phyloP scores from a whole-genome alignment of 1,140 invertebrate genomes.

The Euura saliciscinereae region DNA sequence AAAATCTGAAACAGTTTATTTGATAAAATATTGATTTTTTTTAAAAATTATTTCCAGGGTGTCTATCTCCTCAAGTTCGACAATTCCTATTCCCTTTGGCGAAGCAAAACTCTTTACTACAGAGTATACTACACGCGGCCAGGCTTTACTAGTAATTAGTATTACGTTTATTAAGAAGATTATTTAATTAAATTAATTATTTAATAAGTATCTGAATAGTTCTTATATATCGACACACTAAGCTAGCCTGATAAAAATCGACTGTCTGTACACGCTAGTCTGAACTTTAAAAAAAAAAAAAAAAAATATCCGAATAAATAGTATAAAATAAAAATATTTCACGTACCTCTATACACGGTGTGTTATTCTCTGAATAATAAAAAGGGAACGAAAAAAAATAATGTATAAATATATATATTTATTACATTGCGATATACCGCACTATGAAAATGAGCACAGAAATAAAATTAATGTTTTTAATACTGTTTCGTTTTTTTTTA shows the following conservation, averaged over 20 bases:
- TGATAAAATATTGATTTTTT: slow-evolving; percentile 3
- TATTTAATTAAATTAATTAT: slow-evolving; percentile 21
- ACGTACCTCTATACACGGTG: too few species aligned
- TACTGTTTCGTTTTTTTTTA: not conserved
- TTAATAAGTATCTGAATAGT: slow-evolving; percentile 20
- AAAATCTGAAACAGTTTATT: not conserved
- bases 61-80: slow-evolving; percentile 99
- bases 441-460: not conserved
- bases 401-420: slow-evolving; percentile 36
- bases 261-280: slow-evolving; percentile 1
- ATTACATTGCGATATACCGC: slow-evolving; percentile 30
- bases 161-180: slow-evolving; percentile 18
- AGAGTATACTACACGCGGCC: slow-evolving; percentile 93
- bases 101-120: slow-evolving; percentile 99
- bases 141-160: slow-evolving; percentile 41
- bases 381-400: slow-evolving; percentile 23
- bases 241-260: slow-evolving; percentile 40
- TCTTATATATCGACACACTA: slow-evolving; percentile 35
- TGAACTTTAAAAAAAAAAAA: not conserved
- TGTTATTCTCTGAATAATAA: too few species aligned
- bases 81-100: slow-evolving; percentile 98
- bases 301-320: slow-evolving; percentile 1
- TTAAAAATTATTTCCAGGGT: slow-evolving; percentile 61
- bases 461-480: too few species aligned
- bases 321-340: too few species aligned